A percentile compares a stretch with the other conserved stretches of the same genome.
These are phyloP conservation scores for Trichogramma dendrolimi DNA, from an alignment of 2,888 invertebrate species.

Conservation along the genomic window DNA sequence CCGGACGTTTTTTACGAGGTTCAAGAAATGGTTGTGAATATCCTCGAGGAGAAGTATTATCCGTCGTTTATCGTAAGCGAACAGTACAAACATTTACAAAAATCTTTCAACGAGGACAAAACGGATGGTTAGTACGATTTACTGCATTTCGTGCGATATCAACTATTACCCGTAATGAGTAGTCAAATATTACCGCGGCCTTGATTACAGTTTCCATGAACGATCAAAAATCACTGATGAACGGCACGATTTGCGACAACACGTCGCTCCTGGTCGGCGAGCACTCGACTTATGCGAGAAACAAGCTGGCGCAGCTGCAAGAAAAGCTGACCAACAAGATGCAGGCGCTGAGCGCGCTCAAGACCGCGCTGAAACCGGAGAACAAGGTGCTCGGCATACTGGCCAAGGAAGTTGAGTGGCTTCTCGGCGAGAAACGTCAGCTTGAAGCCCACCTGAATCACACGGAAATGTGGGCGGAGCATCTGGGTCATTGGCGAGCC, in stretches of 20 bases:
- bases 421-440: conserved; percentile 75
- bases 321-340: conserved; percentile 81
- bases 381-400: conserved; percentile 74
- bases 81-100: conserved; percentile 71
- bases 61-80: conserved; percentile 84
- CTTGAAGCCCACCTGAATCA: conserved; percentile 79
- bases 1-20: conserved; percentile 86
- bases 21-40: conserved; percentile 73
- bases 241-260: conserved; percentile 42
- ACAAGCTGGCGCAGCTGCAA: conserved; percentile 77
- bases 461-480: conserved; percentile 87
- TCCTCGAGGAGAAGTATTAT: conserved; percentile 82
- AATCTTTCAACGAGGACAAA: conserved; percentile 64
- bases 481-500: conserved; percentile 83
- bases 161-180: neutral
- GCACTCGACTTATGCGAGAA: conserved; percentile 76
- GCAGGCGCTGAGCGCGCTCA: conserved; percentile 75
- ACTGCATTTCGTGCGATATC: neutral
- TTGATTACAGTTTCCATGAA: conserved; percentile 38
- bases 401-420: conserved; percentile 78
- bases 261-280: conserved; percentile 66
- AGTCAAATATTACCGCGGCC: neutral
- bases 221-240: conserved; percentile 39
- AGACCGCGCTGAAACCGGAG: conserved; percentile 77
- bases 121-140: conserved; percentile 39